Percentiles rank a stretch among this genome's conserved stretches.
These are phyloP conservation scores for Diabrotica balteata DNA, from an alignment of 2,888 invertebrate genomes.

Conservation along the genomic window DNA sequence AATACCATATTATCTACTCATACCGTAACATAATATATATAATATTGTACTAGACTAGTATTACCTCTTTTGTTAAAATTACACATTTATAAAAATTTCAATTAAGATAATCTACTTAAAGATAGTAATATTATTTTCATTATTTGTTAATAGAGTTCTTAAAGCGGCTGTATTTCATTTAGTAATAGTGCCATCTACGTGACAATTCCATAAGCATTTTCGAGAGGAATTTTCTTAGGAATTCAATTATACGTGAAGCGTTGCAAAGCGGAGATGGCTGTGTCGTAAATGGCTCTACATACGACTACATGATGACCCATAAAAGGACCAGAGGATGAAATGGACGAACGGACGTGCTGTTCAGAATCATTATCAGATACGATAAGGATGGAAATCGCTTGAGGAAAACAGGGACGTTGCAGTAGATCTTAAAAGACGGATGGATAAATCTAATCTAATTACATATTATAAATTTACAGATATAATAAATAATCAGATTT, in stretches of 20 bases:
- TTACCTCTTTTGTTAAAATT: background rate
- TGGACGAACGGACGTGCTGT: slow-evolving; percentile 41
- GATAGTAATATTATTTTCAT: too few relatives aligned
- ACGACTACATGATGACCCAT: slow-evolving; percentile 49
- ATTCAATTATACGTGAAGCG: slow-evolving; percentile 42
- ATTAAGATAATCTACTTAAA: too few relatives aligned
- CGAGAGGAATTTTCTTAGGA: slow-evolving; percentile 41
- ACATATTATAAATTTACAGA: too few relatives aligned
- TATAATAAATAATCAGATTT: too few relatives aligned
- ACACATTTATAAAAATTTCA: too few relatives aligned
- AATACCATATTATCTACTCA: too few relatives aligned
- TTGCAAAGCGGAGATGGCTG: slow-evolving; percentile 28
- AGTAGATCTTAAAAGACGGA: too few relatives aligned
- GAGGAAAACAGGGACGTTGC: slow-evolving; percentile 39
- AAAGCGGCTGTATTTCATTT: background rate
- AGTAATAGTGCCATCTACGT: background rate
- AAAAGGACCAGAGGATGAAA: slow-evolving; percentile 41
- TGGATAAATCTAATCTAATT: too few relatives aligned
- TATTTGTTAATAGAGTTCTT: too few relatives aligned
- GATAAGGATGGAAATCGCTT: slow-evolving; percentile 57
- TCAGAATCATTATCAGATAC: slow-evolving; percentile 55
- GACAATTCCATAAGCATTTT: slow-evolving; percentile 4
- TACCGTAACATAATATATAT: background rate
- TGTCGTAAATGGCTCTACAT: slow-evolving; percentile 40
- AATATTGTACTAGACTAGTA: background rate